phyloP scores from a whole-genome alignment of 2,888 invertebrate species.

The Drosophila dives region DNA sequence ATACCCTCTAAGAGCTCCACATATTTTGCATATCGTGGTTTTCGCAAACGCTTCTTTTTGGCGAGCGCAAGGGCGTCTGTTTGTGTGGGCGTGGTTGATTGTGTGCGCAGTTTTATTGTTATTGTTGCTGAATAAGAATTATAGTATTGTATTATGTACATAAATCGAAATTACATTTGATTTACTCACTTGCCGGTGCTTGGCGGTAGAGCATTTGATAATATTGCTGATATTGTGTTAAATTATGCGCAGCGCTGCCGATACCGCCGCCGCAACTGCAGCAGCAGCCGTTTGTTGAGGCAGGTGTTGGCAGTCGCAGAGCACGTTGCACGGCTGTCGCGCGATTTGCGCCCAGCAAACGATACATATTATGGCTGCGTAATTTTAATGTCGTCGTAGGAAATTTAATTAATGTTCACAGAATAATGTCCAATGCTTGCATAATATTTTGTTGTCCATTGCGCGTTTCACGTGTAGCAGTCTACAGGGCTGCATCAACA shows the following conservation, averaged over 20 bases:
- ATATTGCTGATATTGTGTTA: conserved; percentile 67
- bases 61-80: conserved; percentile 56
- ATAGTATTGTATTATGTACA: neutral
- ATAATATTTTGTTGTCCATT: conserved; percentile 74
- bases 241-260: conserved; percentile 44
- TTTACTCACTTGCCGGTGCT: conserved; percentile 60
- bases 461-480: conserved; percentile 60
- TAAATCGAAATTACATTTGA: neutral
- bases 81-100: conserved; percentile 79
- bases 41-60: conserved; percentile 64
- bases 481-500: conserved; percentile 32
- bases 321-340: conserved; percentile 70
- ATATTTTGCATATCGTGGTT: conserved; percentile 86
- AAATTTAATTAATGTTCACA: conserved; percentile 50
- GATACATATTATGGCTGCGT: conserved; percentile 74
- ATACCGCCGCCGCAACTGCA: conserved; percentile 45
- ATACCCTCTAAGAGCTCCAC: conserved; percentile 90
- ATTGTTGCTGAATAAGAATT: conserved; percentile 12
- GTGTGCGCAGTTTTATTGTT: conserved; percentile 53
- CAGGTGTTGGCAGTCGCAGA: conserved; percentile 60
- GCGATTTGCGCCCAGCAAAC: conserved; percentile 74
- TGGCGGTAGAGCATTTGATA: conserved; percentile 73
- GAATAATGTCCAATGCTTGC: conserved; percentile 67
- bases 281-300: conserved; percentile 41
- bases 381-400: conserved; percentile 26